Conservation (phyloP, 1,140 invertebrate species). For the Drosophila pachea region DNA sequence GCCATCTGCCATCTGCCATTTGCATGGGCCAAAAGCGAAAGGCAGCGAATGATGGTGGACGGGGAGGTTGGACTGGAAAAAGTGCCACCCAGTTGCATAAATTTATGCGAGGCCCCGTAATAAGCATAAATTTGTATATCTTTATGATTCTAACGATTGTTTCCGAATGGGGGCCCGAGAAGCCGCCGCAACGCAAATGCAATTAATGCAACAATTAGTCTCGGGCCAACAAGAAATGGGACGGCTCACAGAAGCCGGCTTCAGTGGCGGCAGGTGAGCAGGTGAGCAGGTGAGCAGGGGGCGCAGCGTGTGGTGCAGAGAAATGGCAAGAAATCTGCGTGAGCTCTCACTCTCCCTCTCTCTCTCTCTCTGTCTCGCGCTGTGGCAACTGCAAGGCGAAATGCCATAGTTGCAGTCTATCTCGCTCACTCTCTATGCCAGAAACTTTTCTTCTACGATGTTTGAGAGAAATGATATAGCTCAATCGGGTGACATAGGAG, state of each 20-base stretch:
- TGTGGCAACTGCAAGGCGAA: too few relatives aligned
- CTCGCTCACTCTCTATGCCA: too few relatives aligned
- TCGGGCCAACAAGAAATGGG: slow-evolving; percentile 57
- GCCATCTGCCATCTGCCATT: slow-evolving; percentile 4
- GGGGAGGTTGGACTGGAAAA: slow-evolving; percentile 1
- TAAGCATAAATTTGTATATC: slow-evolving; percentile 71
- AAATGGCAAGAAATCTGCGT: too few relatives aligned
- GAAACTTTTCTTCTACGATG: too few relatives aligned
- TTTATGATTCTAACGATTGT: slow-evolving; percentile 49
- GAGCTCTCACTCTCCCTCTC: too few relatives aligned
- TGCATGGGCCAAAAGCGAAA: slow-evolving; percentile 18
- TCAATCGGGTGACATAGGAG: too few relatives aligned
- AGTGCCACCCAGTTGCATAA: slow-evolving; percentile 70
- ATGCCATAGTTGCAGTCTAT: too few relatives aligned
- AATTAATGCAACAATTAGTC: slow-evolving; percentile 62
- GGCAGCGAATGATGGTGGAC: background rate
- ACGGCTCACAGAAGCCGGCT: slow-evolving; percentile 11
- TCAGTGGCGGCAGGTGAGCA: background rate
- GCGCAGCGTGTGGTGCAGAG: too few relatives aligned
- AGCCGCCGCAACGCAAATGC: slow-evolving; percentile 37
- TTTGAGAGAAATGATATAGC: too few relatives aligned
- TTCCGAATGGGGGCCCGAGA: slow-evolving; percentile 27
- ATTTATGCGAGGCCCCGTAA: slow-evolving; percentile 40
- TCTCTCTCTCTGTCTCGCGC: too few relatives aligned
- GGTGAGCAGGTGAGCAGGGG: too few relatives aligned